A percentile compares a stretch with the other conserved stretches of the same genome.
Evolutionary conservation across 2,113 vertebrate genomes (phyloP).

Genomic region (Pterophyllum scalare): DNA sequence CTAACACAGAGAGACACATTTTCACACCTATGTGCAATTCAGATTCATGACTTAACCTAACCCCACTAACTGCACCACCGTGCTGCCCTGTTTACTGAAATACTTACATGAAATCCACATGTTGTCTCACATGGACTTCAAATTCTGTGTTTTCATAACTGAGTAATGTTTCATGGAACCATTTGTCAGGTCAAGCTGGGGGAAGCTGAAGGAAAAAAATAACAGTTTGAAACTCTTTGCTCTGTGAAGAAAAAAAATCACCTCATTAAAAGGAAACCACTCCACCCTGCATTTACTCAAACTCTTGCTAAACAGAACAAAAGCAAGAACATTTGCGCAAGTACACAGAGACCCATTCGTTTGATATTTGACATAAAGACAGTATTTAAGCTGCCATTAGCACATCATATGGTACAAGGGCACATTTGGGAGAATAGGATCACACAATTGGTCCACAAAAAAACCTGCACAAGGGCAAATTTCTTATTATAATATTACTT

Average conservation of each 20-base stretch:
- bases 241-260: not conserved
- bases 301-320: not conserved
- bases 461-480: not conserved
- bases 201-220: not conserved
- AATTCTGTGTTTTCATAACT: not conserved
- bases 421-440: not conserved
- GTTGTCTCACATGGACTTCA: too few relatives aligned
- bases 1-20: too few relatives aligned
- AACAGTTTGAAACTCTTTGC: not conserved
- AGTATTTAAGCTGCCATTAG: not conserved
- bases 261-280: not conserved
- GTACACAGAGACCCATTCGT: not conserved
- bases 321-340: not conserved
- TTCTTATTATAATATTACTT: not conserved
- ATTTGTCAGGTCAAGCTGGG: not conserved
- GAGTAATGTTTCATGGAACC: not conserved
- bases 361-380: not conserved
- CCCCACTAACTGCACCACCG: too few relatives aligned
- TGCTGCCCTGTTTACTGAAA: too few relatives aligned
- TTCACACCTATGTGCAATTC: too few relatives aligned
- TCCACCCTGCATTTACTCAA: not conserved
- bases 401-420: not conserved
- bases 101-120: too few relatives aligned
- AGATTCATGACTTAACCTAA: too few relatives aligned
- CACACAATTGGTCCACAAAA: not conserved